Evolutionary conservation across 2,797 vertebrate species (phyloP).

Genomic region (Coranthus polyacanthus): DNA sequence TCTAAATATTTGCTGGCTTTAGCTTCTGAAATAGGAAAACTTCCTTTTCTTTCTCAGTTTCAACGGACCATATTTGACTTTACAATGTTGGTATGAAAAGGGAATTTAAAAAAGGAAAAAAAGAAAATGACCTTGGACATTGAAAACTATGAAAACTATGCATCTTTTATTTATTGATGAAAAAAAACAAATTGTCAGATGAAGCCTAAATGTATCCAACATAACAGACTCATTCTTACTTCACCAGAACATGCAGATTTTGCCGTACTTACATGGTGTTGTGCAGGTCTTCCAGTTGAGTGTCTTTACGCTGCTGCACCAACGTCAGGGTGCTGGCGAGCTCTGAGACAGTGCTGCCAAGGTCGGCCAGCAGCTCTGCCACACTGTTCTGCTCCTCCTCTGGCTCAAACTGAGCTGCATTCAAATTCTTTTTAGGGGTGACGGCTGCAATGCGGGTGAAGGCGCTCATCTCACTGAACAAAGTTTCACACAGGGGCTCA

Average conservation of each 20-base stretch:
- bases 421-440: conserved; percentile 47
- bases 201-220: too few species aligned
- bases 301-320: conserved; percentile 65
- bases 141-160: too few species aligned
- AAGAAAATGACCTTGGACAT: too few species aligned
- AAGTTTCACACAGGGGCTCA: conserved; percentile 46
- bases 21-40: too few species aligned
- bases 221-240: background rate
- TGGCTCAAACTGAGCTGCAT: conserved; percentile 1
- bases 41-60: too few species aligned
- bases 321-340: conserved; percentile 63
- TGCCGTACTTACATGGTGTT: conserved; percentile 73
- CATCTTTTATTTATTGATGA: too few species aligned
- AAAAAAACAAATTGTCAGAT: too few species aligned
- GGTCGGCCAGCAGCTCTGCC: conserved; percentile 64
- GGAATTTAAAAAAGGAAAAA: too few species aligned
- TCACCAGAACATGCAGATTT: background rate
- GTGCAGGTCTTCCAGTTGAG: conserved; percentile 67
- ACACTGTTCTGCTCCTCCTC: conserved; percentile 61
- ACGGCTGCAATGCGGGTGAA: conserved; percentile 77
- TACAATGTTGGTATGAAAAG: too few species aligned
- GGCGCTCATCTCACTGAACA: conserved; percentile 84
- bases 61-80: too few species aligned
- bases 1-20: too few species aligned
- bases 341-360: conserved; percentile 74